Percentiles rank a stretch among this genome's conserved stretches.
Evolutionary conservation across 2,888 invertebrate species (phyloP).

Genomic region (Scaptomyza cyrtandrae): DNA sequence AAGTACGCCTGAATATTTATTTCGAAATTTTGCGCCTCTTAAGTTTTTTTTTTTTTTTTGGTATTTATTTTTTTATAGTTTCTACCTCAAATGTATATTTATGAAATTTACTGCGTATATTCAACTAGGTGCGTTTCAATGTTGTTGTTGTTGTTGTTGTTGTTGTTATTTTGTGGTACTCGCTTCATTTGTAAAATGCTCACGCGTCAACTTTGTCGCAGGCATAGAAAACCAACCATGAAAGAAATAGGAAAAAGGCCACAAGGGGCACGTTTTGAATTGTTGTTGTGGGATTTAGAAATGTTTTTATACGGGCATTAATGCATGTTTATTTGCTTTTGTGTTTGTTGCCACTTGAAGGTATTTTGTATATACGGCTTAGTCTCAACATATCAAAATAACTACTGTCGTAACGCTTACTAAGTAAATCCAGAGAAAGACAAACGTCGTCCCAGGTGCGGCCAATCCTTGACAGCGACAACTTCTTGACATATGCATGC

Average conservation of each 20-base stretch:
- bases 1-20: conserved; percentile 58
- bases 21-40: conserved; percentile 44
- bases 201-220: conserved; percentile 63
- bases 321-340: conserved; percentile 48
- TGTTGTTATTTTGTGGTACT: conserved; percentile 15
- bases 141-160: conserved; percentile 33
- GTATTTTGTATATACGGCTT: conserved; percentile 27
- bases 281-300: conserved; percentile 54
- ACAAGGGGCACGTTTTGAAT: conserved; percentile 62
- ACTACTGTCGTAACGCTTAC: conserved; percentile 16
- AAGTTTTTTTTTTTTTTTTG: conserved; percentile 38
- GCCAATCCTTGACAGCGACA: conserved; percentile 66
- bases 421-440: conserved; percentile 22
- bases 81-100: conserved; percentile 48
- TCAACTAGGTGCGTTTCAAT: conserved; percentile 45
- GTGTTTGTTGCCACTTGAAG: conserved; percentile 31
- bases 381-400: conserved; percentile 22
- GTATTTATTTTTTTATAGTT: conserved; percentile 63
- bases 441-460: conserved; percentile 13
- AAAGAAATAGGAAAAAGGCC: conserved; percentile 34
- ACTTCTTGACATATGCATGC: conserved; percentile 43
- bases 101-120: conserved; percentile 53
- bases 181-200: conserved; percentile 65
- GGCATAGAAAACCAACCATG: conserved; percentile 35
- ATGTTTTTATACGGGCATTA: conserved; percentile 58